Evolutionary conservation across 64 coral and sea anemone genomes (phyloP), one percentile per base, ranked within the genome.

Genomic region (Actinia equina): DNA sequence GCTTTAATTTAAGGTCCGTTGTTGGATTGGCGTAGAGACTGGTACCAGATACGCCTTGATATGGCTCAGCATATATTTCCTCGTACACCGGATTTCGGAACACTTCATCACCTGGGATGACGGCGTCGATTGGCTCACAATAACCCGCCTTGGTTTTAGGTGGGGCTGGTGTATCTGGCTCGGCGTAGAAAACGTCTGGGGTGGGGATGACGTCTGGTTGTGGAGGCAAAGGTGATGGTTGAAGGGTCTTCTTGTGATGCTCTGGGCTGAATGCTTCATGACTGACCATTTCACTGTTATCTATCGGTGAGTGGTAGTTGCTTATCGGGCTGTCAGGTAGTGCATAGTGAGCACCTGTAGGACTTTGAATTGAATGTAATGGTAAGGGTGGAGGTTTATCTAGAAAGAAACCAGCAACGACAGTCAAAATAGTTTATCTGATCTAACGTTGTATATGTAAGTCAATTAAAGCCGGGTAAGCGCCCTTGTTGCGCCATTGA

Each of bases 21-120:
- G 81, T 55, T 49, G 94, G 94, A 17, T 93, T 91, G 14, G 91
- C 91, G 65, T 95, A 95, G 43, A 99, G 89, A 83, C 85, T 95
- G 19, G 97, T 93, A 22, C 97, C 93, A 27, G 97, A 90, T 18
- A 99, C 93, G 0, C 97, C 97, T 64, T 99, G 91, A 78, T 89
- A 95, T 17, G 97, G 97, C 16, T 99, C 93, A 14, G 97, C 95
- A 77, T 99, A 99, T 55, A 99, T 83, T 6, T 92, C 97, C 49
- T 99, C 93, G 54, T 99, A 99, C n/a, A 99, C 91, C 5, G 97
- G 97, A 77, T 99, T 99, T 57, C 74, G 87, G 27, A 95, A 86
- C 16, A 93, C 70, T 53, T 65, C 84, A 2, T 85, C 78, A 55
- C 79, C 86, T 43, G 90, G 88, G 58, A 83, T 58, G 52, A 99